Base-by-base conservation (phyloP, 2,888 invertebrate genomes). In the Pristionchus entomophagus region DNA sequence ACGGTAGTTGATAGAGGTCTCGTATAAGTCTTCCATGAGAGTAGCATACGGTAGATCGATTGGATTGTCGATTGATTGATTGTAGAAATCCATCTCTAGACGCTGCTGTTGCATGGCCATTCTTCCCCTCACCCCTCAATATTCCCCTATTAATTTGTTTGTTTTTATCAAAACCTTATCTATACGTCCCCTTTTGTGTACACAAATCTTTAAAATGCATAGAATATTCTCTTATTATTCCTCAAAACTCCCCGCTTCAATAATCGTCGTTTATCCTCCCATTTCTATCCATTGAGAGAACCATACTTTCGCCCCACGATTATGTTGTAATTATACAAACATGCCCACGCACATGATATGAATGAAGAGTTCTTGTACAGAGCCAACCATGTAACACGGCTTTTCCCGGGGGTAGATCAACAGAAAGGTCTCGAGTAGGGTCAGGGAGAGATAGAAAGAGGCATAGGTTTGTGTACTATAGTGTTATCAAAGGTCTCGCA, bases 301-400 rank as follows among this genome's bases (percentile, higher is more conserved):
- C 38, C 56, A 53, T 35, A 56, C 38, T 56, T 35, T 38, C 32
- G 38, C 29, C 51, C 41, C 51, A 81, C 81, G 35, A 41, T 51
- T 80, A 80, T 80, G 80, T 41, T 81, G 81, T 81, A 81, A 81
- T 81, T 56, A 81, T 56, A 81, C 81, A 19, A 22, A 69, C 38
- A 38, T 69, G 41, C 69, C 8, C 69, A n/a, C 38, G 10, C 32
- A 56, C 26, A 56, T 22, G 77, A 77, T 56, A 81, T 81, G 81
- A 81, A 81, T 81, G 81, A 81, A 81, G 81, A 81, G 81, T 32
- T 81, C 56, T 56, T 81, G 81, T 81, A 81, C 56, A 81, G 22
- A 29, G 19, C 45, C n/a, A 49, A 26, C 38, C 19, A 6, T 69
- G 32, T 69, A 22, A 69, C 14, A n/a, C n/a, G n/a, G n/a, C n/a